A percentile compares a stretch with the other conserved stretches of the same genome.
phyloP scores from a whole-genome alignment of 2,888 invertebrate genomes.

The Lumbricus terrestris region DNA sequence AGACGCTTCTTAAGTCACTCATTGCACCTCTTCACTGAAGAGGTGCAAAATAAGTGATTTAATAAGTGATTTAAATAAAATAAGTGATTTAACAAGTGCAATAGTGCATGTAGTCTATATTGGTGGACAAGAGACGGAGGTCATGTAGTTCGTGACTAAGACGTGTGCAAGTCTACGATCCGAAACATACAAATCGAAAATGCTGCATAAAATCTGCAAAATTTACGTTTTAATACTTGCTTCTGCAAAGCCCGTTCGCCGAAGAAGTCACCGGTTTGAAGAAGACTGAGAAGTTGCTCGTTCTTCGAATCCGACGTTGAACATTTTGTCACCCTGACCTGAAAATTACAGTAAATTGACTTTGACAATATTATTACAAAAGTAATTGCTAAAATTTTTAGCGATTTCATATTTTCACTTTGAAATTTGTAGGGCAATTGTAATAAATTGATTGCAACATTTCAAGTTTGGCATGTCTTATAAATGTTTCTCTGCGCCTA shows the following conservation, averaged over 20 bases:
- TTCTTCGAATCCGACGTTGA: not conserved
- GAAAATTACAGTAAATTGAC: not conserved
- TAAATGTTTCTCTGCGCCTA: not conserved
- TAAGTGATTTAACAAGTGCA: too few relatives aligned
- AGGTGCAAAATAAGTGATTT: too few relatives aligned
- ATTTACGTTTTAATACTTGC: slow-evolving; percentile 43
- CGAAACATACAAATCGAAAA: not conserved
- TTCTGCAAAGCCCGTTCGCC: slow-evolving; percentile 83
- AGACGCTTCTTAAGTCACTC: too few relatives aligned
- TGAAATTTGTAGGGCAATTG: not conserved
- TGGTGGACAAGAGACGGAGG: too few relatives aligned
- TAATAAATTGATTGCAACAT: not conserved
- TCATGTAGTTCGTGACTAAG: not conserved
- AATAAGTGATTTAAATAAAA: too few relatives aligned
- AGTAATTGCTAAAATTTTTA: not conserved
- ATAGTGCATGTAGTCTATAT: too few relatives aligned
- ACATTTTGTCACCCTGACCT: not conserved
- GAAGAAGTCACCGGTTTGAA: slow-evolving; percentile 95
- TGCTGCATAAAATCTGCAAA: not conserved
- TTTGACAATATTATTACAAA: too few relatives aligned
- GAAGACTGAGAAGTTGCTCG: slow-evolving; percentile 64
- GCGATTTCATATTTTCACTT: not conserved
- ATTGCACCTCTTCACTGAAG: too few relatives aligned
- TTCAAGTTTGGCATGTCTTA: not conserved
- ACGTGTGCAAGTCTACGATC: not conserved